phyloP scores from a whole-genome alignment of 2,113 vertebrate genomes.

The Paradoxurus hermaphroditus region DNA sequence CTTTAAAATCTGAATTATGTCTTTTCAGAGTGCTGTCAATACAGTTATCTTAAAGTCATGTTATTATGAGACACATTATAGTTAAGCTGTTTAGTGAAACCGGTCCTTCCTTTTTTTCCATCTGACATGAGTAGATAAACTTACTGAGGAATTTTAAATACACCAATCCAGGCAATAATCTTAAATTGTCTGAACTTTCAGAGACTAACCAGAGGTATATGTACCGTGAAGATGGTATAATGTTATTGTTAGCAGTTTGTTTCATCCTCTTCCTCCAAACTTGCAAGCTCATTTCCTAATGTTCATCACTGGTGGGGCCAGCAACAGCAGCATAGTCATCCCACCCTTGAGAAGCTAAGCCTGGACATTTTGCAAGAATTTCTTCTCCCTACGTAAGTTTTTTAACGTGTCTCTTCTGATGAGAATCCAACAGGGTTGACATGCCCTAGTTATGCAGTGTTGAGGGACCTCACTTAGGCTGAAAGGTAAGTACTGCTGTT shows the following conservation, averaged over 20 bases:
- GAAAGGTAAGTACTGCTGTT: not conserved
- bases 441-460: not conserved
- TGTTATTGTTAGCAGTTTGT: not conserved
- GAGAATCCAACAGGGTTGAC: not conserved
- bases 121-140: constrained; percentile 21
- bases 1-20: constrained; percentile 29
- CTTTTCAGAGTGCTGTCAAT: constrained; percentile 21
- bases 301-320: not conserved
- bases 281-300: not conserved
- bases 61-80: not conserved
- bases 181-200: constrained; percentile 6
- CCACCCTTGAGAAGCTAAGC: not conserved
- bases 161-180: not conserved
- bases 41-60: not conserved
- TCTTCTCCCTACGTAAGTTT: not conserved
- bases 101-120: not conserved
- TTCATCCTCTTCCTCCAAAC: not conserved
- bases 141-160: constrained; percentile 19
- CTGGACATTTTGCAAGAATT: not conserved
- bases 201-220: not conserved
- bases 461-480: not conserved
- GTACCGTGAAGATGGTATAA: not conserved
- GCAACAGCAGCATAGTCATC: not conserved
- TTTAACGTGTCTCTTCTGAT: not conserved
- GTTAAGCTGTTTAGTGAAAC: constrained; percentile 23